Evolutionary conservation across 2,888 invertebrate genomes (phyloP).

Genomic region (Callyntrura guangdongensis): DNA sequence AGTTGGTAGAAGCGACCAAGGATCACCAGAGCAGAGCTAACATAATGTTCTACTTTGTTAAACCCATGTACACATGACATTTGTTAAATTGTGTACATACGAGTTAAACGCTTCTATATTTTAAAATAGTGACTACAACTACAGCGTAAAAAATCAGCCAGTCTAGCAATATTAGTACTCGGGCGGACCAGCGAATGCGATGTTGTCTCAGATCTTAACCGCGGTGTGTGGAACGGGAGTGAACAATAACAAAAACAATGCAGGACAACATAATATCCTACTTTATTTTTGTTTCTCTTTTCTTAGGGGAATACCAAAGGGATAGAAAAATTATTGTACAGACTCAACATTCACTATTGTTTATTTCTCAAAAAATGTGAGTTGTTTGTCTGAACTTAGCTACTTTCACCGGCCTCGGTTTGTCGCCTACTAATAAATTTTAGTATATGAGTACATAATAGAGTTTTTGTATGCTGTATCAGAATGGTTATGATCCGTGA

Average conservation of each 20-base stretch:
- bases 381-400: not conserved
- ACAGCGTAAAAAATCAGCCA: not conserved
- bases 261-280: constrained; percentile 1
- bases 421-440: not conserved
- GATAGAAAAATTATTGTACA: constrained; percentile 28
- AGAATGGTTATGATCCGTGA: constrained; percentile 2
- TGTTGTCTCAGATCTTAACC: constrained; percentile 4
- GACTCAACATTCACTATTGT: constrained; percentile 7
- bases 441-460: not conserved
- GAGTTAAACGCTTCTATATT: constrained; percentile 13
- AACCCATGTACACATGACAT: constrained; percentile 43
- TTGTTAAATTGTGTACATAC: constrained; percentile 42
- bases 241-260: constrained; percentile 10
- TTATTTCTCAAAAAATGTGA: constrained; percentile 21
- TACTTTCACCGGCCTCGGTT: not conserved
- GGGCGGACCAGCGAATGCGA: constrained; percentile 2
- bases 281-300: constrained; percentile 14
- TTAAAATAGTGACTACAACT: not conserved
- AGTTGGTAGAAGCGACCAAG: constrained; percentile 10
- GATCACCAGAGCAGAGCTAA: constrained; percentile 13
- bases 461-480: not conserved
- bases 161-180: not conserved
- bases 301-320: constrained; percentile 26
- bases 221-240: not conserved
- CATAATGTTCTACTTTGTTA: constrained; percentile 37